Percentiles rank a stretch among this genome's conserved stretches.
phyloP scores from a whole-genome alignment of 1,140 invertebrate species.

The Pogonognathellus flavescens region DNA sequence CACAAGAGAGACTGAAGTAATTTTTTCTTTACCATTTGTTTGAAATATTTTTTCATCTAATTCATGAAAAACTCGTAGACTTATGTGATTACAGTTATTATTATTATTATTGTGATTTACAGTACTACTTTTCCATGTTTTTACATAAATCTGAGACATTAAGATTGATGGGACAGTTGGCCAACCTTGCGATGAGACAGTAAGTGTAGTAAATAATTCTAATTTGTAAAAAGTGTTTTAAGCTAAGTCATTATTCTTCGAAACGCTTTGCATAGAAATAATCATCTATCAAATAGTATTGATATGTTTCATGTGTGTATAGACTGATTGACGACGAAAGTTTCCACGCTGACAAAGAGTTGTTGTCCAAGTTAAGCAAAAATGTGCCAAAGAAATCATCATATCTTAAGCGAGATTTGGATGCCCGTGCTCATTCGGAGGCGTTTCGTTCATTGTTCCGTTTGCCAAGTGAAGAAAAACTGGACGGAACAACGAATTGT shows the following conservation, averaged over 20 bases:
- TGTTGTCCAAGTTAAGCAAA: slow-evolving; percentile 85
- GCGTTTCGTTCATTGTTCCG: slow-evolving; percentile 86
- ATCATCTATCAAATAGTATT: too few relatives aligned
- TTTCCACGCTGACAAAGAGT: slow-evolving; percentile 86
- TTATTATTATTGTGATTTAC: slow-evolving; percentile 67
- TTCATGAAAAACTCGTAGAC: neutral
- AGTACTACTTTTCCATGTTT: slow-evolving; percentile 92
- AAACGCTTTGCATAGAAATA: too few relatives aligned
- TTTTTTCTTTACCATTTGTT: neutral
- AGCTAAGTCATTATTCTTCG: too few relatives aligned
- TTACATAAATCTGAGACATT: slow-evolving; percentile 90
- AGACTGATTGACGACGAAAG: slow-evolving; percentile 89
- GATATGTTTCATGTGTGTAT: slow-evolving; percentile 32
- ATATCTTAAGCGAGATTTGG: slow-evolving; percentile 92
- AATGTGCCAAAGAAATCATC: slow-evolving; percentile 89
- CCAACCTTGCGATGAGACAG: slow-evolving; percentile 97
- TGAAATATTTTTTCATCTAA: neutral
- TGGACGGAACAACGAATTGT: slow-evolving; percentile 91
- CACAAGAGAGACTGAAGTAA: slow-evolving; percentile 82
- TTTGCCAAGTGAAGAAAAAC: slow-evolving; percentile 87
- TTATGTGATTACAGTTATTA: neutral
- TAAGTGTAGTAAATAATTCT: too few relatives aligned
- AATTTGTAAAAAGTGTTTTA: too few relatives aligned
- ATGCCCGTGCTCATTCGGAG: slow-evolving; percentile 91
- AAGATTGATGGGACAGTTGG: slow-evolving; percentile 92